These are phyloP conservation scores for Ceratosolen solmsi DNA, from an alignment of 1,140 invertebrate species.

Conservation along the genomic window DNA sequence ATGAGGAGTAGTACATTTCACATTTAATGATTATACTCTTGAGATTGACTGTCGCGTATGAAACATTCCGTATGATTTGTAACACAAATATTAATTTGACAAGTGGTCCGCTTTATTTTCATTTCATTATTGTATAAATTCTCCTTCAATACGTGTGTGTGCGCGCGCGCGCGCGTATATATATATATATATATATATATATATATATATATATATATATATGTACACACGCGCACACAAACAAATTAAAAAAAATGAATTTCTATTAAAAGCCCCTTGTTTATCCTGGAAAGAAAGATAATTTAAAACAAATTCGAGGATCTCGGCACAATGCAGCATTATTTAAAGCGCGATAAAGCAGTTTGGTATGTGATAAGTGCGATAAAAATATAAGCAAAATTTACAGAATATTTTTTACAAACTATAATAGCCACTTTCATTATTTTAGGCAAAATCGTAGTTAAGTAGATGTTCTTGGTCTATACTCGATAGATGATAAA, in stretches of 20 bases:
- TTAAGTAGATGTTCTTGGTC: slow-evolving; percentile 37
- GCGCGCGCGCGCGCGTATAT: too few species aligned
- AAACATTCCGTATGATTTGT: slow-evolving; percentile 31
- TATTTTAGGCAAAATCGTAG: slow-evolving; percentile 36
- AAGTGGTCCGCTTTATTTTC: slow-evolving; percentile 12
- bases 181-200: too few species aligned
- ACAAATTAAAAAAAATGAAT: too few species aligned
- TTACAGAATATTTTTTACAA: slow-evolving; percentile 50
- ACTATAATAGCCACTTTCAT: slow-evolving; percentile 42
- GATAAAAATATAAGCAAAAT: slow-evolving; percentile 45
- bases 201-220: too few species aligned
- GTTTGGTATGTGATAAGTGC: slow-evolving; percentile 51
- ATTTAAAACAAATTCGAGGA: slow-evolving; percentile 26
- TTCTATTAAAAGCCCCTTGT: slow-evolving; percentile 8
- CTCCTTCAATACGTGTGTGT: slow-evolving; percentile 1
- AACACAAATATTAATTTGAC: not conserved
- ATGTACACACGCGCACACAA: too few species aligned
- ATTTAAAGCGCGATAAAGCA: slow-evolving; percentile 29
- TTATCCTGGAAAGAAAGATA: slow-evolving; percentile 5
- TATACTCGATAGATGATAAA: slow-evolving; percentile 16
- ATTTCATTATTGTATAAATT: not conserved
- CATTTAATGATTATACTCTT: not conserved
- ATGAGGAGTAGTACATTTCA: slow-evolving; percentile 21
- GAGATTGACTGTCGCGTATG: not conserved
- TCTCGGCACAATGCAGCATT: slow-evolving; percentile 43